A percentile compares a stretch with the other conserved stretches of the same genome.
Evolutionary conservation across 2,113 vertebrate species (phyloP).

Genomic region (Trochalopteron elliotii): DNA sequence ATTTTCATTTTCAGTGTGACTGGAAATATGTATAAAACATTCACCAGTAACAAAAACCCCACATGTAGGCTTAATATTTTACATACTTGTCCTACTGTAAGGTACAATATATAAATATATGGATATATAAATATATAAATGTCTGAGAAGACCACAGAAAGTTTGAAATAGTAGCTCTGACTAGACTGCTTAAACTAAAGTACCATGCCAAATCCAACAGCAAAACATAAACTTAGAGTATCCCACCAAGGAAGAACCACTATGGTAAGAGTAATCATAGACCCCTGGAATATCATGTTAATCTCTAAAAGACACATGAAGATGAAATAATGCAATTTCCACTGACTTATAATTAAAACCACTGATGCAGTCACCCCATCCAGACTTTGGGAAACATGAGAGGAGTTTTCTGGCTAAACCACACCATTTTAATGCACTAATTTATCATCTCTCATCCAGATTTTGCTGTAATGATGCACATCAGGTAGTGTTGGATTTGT

Average conservation of each 20-base stretch:
- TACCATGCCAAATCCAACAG: neutral
- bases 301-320: neutral
- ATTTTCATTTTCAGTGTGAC: neutral
- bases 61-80: neutral
- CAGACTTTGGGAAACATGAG: constrained; percentile 19
- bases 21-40: neutral
- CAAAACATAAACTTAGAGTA: constrained; percentile 14
- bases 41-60: neutral
- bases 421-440: neutral
- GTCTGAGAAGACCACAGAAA: neutral
- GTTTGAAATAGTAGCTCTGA: neutral
- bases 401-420: neutral
- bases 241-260: constrained; percentile 22
- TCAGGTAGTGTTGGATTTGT: neutral
- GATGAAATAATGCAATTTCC: constrained; percentile 21
- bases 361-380: constrained; percentile 17
- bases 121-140: neutral
- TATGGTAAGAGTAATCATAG: constrained; percentile 16
- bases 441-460: neutral
- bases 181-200: constrained; percentile 6
- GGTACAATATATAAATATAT: neutral
- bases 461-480: neutral
- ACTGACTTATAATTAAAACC: constrained; percentile 65
- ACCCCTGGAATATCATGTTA: neutral
- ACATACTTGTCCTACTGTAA: neutral